phyloP scores from a whole-genome alignment of 2,888 invertebrate species.

The Cataglyphis altisquamis region DNA sequence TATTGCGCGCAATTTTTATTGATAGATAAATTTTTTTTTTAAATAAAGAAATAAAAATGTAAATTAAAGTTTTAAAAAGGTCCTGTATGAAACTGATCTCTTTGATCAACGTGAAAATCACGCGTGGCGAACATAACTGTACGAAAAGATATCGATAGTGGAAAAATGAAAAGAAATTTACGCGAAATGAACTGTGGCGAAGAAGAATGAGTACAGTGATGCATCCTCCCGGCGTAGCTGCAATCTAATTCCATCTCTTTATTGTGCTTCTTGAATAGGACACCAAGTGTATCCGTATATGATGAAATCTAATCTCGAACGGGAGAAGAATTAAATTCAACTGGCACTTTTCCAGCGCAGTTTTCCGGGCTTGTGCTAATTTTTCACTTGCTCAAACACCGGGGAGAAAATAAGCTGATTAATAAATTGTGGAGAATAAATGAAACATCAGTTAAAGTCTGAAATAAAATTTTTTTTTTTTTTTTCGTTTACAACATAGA shows the following conservation, averaged over 20 bases:
- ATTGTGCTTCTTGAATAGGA: slow-evolving; percentile 23
- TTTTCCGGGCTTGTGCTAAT: background rate
- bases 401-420: background rate
- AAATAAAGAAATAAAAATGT: background rate
- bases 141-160: slow-evolving; percentile 35
- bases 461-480: background rate
- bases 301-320: slow-evolving; percentile 39
- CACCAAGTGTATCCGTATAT: slow-evolving; percentile 4
- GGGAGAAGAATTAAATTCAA: background rate
- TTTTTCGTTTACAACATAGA: background rate
- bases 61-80: background rate
- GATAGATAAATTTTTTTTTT: background rate
- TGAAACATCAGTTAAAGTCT: background rate
- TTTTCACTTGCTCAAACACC: background rate
- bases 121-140: background rate
- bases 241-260: slow-evolving; percentile 28
- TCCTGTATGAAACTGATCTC: background rate
- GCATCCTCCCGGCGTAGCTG: slow-evolving; percentile 16
- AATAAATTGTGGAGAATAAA: background rate
- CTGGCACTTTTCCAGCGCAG: background rate
- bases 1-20: background rate
- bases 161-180: slow-evolving; percentile 30
- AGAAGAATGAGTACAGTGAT: slow-evolving; percentile 19
- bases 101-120: background rate
- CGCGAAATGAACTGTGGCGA: background rate